Evolutionary conservation across 2,888 invertebrate species (phyloP).

Genomic region (Sphaeridia pumilis): DNA sequence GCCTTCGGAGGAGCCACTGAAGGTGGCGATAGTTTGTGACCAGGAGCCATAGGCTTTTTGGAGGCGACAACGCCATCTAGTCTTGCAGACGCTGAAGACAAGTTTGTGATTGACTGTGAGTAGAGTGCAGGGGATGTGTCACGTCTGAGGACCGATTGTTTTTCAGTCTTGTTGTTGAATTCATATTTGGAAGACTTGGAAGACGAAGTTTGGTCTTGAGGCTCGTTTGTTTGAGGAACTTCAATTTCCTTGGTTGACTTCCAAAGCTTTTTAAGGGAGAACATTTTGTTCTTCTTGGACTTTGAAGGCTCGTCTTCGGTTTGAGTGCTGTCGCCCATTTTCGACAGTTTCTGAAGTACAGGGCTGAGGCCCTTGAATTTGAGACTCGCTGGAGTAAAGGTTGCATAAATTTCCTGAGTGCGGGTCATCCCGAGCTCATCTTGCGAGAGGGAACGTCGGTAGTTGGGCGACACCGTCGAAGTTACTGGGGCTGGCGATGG

Average conservation of each 20-base stretch:
- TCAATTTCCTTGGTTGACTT: conserved; percentile 15
- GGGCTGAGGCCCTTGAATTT: conserved; percentile 33
- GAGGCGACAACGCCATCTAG: conserved; percentile 9
- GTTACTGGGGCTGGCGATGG: conserved; percentile 6
- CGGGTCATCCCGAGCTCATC: conserved; percentile 35
- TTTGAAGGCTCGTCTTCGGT: conserved; percentile 20
- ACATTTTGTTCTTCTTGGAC: conserved; percentile 32
- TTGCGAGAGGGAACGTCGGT: conserved; percentile 31
- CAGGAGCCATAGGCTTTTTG: background rate
- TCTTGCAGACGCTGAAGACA: background rate
- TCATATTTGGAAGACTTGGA: background rate
- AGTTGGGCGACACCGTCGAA: conserved; percentile 11
- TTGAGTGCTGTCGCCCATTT: conserved; percentile 21
- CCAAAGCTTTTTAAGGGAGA: conserved; percentile 33
- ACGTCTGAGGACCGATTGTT: background rate
- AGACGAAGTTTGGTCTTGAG: conserved; percentile 8
- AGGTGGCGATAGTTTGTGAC: background rate
- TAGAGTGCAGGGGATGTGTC: conserved; percentile 4
- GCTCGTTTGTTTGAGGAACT: conserved; percentile 13
- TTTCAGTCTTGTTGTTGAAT: conserved; percentile 14
- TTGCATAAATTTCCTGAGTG: conserved; percentile 35
- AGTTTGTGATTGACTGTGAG: background rate
- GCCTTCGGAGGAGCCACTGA: background rate
- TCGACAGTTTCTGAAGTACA: conserved; percentile 32
- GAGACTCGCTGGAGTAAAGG: conserved; percentile 32